Base-by-base conservation (phyloP, 2,888 invertebrate genomes). In the Patella caerulea region DNA sequence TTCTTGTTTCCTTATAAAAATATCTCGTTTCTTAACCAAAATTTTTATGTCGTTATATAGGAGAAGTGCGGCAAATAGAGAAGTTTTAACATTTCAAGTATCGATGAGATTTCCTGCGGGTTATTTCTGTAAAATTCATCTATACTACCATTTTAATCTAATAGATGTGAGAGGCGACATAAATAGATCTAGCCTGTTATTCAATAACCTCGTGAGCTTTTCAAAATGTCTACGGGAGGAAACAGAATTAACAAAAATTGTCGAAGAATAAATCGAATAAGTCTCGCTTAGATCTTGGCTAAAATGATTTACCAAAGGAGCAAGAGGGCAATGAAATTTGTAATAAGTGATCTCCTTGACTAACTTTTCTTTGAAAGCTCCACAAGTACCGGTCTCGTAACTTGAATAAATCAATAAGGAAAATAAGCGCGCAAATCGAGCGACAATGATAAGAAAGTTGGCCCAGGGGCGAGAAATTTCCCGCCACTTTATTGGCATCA, bases 151-250 rank as follows among this genome's bases (percentile, higher is more conserved):
- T 65, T 65, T 65, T 65, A 65, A 65, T 65, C 65, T 65, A 65
- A 65, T 65, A 65, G 65, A 65, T 24, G 9, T 12, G 19, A 19
- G 65, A 65, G 65, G 65, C 65, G 65, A 65, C 65, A 65, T 65
- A 65, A 65, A 65, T 65, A 65, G 65, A 65, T 65, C 65, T 19
- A 19, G 19, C 19, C 65, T 65, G 65, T 65, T 65, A 65, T 65
- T 65, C 65, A 65, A 65, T 65, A 65, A 65, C 65, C 65, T 65
- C 65, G 65, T 65, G 65, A 65, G 65, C 65, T 65, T 65, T 65
- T 65, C 65, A 65, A 65, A 65, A 65, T 24, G 65, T 65, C 65
- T 65, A 65, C 65, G 65, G 24, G 65, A 65, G 24, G 65, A 65
- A 65, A 65, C 65, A 24, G 65, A 65, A 65, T 65, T 65, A 65